Percentiles rank a stretch among this genome's conserved stretches.
phyloP scores from a whole-genome alignment of 2,797 vertebrate genomes.

The Onychomys torridus region DNA sequence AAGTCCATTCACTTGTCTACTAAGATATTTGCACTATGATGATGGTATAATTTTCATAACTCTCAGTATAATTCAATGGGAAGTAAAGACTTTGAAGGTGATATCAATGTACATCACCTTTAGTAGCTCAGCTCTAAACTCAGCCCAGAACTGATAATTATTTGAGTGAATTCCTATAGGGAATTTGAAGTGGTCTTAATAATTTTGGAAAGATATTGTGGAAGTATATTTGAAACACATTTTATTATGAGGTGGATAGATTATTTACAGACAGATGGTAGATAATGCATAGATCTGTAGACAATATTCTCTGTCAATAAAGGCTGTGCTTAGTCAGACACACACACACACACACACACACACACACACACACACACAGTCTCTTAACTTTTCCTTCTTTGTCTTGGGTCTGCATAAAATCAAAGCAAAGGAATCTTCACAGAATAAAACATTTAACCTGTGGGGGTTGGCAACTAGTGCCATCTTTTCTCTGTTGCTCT shows the following conservation, averaged over 20 bases:
- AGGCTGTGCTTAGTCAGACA: background rate
- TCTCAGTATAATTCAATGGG: background rate
- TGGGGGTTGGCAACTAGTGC: background rate
- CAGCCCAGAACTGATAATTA: background rate
- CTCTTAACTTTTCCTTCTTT: background rate
- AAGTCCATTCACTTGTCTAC: conserved; percentile 15
- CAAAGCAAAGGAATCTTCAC: conserved; percentile 12
- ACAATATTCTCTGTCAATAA: background rate
- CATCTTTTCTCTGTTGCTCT: background rate
- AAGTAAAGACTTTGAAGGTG: conserved; percentile 46
- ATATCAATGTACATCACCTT: background rate
- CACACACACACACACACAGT: background rate
- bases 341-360: background rate
- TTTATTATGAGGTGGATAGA: background rate
- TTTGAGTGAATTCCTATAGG: conserved; percentile 16
- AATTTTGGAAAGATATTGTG: conserved; percentile 7
- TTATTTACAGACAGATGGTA: background rate
- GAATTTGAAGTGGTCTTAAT: conserved; percentile 26
- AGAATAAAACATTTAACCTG: background rate
- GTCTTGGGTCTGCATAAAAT: background rate
- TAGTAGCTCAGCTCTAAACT: background rate
- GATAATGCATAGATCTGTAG: background rate
- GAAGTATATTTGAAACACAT: conserved; percentile 4
- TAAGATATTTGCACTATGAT: background rate
- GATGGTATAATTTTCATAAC: background rate